A percentile compares a stretch with the other conserved stretches of the same genome.
Conservation (phyloP, 2,797 vertebrate genomes). For the Chaetodon trifasciatus region DNA sequence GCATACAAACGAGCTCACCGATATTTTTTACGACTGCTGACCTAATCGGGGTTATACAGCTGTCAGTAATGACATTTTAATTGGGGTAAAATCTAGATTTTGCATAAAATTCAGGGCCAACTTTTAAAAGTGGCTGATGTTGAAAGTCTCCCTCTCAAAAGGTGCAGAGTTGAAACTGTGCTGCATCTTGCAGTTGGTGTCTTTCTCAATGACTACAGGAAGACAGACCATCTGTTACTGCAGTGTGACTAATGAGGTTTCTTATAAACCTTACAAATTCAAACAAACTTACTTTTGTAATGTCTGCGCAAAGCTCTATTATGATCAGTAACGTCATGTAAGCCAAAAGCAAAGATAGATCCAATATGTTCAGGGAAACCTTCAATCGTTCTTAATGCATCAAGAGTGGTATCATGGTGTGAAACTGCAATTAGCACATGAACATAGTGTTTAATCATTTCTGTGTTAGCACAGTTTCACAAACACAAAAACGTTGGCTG, state of each 20-base stretch:
- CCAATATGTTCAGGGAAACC: neutral
- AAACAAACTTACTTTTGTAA: slow-evolving; percentile 3
- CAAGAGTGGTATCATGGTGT: neutral
- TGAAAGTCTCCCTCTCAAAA: neutral
- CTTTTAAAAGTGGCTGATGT: neutral
- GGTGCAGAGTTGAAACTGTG: neutral
- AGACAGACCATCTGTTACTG: slow-evolving; percentile 18
- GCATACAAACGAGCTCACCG: neutral
- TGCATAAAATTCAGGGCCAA: neutral
- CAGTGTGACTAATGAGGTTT: slow-evolving; percentile 18
- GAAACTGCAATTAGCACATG: slow-evolving; percentile 27
- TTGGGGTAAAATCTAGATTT: neutral
- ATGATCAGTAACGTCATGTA: neutral
- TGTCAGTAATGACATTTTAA: slow-evolving; percentile 6
- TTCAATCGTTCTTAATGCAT: neutral
- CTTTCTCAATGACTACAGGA: neutral
- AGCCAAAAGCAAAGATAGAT: neutral
- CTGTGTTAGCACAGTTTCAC: neutral
- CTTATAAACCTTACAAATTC: slow-evolving; percentile 8
- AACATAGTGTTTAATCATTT: neutral
- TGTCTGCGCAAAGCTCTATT: neutral
- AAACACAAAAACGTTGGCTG: neutral
- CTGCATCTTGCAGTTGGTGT: neutral
- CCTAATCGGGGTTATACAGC: neutral
- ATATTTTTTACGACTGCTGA: neutral